Percentiles rank a stretch among this genome's conserved stretches.
Evolutionary conservation across 2,888 invertebrate genomes (phyloP).

Genomic region (Malthinus flaveolus): DNA sequence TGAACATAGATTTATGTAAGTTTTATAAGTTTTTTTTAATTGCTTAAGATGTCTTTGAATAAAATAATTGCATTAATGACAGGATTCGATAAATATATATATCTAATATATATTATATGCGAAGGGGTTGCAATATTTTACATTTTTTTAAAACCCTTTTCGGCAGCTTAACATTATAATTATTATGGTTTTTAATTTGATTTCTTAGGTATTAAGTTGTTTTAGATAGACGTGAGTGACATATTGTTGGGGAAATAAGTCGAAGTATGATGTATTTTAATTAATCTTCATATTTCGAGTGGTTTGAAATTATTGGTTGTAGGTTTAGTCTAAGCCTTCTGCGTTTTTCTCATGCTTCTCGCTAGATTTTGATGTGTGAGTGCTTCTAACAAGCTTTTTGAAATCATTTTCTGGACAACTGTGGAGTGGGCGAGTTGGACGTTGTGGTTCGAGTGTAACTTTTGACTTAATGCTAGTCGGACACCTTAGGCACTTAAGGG

Average conservation of each 20-base stretch:
- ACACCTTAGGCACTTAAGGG: too few relatives aligned
- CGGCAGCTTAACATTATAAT: conserved; percentile 36
- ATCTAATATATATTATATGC: conserved; percentile 16
- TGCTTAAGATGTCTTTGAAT: conserved; percentile 28
- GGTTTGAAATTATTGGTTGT: conserved; percentile 34
- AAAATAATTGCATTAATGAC: conserved; percentile 29
- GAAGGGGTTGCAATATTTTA: conserved; percentile 29
- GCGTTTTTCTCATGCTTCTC: conserved; percentile 48
- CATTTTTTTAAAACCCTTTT: conserved; percentile 15
- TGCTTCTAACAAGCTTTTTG: conserved; percentile 25
- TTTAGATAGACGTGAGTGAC: conserved; percentile 26
- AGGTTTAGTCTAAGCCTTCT: conserved; percentile 50
- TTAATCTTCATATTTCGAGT: conserved; percentile 16
- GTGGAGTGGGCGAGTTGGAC: too few relatives aligned
- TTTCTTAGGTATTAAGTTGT: conserved; percentile 31
- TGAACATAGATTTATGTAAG: conserved; percentile 1
- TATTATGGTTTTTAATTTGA: conserved; percentile 33
- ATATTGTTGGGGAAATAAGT: conserved; percentile 8
- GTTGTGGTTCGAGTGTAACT: too few relatives aligned
- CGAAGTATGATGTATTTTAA: conserved; percentile 11
- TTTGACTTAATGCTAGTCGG: too few relatives aligned
- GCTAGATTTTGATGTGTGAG: conserved; percentile 47
- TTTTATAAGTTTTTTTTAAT: not conserved
- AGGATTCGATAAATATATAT: too few relatives aligned
- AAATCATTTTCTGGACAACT: not conserved